Percentiles rank a stretch among this genome's conserved stretches.
phyloP scores from a whole-genome alignment of 1,140 invertebrate species.

The Halesus radiatus region DNA sequence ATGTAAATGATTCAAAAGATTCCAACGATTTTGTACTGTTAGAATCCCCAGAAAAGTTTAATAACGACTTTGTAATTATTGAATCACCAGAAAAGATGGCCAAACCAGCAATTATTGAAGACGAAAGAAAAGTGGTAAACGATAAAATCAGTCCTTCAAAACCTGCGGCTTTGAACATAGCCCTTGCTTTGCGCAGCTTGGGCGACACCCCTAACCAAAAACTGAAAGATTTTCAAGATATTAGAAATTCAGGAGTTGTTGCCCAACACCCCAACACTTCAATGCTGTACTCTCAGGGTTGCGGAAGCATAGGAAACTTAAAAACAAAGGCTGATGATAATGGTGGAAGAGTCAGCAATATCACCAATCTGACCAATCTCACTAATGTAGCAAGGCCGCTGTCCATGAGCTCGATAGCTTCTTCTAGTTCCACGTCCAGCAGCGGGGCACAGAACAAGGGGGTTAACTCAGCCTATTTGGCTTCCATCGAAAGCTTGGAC shows the following conservation, averaged over 20 bases:
- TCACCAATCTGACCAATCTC: constrained; percentile 63
- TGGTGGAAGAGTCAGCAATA: constrained; percentile 53
- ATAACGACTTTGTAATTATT: constrained; percentile 32
- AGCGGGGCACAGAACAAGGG: constrained; percentile 72
- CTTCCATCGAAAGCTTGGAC: constrained; percentile 84
- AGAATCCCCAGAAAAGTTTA: constrained; percentile 58
- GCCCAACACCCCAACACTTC: constrained; percentile 4
- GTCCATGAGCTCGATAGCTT: constrained; percentile 86
- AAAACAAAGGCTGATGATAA: constrained; percentile 59
- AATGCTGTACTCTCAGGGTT: constrained; percentile 5
- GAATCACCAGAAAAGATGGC: constrained; percentile 58
- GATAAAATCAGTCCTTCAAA: constrained; percentile 59
- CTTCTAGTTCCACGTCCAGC: constrained; percentile 81
- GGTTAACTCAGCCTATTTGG: constrained; percentile 78
- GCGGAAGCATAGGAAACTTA: constrained; percentile 64
- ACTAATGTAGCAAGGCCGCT: constrained; percentile 74
- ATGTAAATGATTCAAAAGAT: constrained; percentile 47
- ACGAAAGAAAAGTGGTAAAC: background rate
- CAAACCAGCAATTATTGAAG: background rate
- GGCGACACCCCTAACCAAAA: background rate
- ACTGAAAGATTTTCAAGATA: background rate
- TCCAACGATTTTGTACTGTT: constrained; percentile 35
- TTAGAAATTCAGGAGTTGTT: background rate
- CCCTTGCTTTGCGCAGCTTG: constrained; percentile 6
- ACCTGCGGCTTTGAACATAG: constrained; percentile 44